phyloP scores from a whole-genome alignment of 35 echinoderm and acorn worm genomes.

The Apostichopus parvimensis region DNA sequence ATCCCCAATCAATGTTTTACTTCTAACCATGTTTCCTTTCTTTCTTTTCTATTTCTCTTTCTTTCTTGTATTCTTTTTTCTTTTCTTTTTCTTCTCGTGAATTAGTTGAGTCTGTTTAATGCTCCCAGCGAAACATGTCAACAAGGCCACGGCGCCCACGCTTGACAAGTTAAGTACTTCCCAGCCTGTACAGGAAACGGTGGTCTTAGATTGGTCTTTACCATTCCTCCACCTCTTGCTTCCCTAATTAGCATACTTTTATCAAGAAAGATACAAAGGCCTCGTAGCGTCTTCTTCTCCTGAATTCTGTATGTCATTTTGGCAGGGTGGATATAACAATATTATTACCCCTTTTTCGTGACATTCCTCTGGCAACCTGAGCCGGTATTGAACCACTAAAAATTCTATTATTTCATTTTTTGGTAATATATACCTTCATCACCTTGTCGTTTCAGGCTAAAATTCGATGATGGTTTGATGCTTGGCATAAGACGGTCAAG shows the following conservation, averaged over 20 bases:
- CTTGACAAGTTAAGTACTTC: slow-evolving; percentile 4
- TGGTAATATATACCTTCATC: not conserved
- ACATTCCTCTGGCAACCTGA: not conserved
- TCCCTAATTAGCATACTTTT: not conserved
- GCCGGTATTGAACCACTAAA: not conserved
- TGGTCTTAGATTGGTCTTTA: not conserved
- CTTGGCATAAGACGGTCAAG: slow-evolving; percentile 16
- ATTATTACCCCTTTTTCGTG: not conserved
- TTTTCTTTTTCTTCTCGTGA: too few species aligned
- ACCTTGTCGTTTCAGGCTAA: not conserved
- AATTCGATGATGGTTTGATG: not conserved
- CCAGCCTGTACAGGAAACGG: not conserved
- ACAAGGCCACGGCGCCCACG: not conserved
- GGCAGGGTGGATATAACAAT: not conserved
- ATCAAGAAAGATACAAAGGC: not conserved
- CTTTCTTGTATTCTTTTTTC: too few species aligned
- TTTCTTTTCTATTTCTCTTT: too few species aligned
- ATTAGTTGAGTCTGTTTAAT: not conserved
- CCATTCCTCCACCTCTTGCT: not conserved
- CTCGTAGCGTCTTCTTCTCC: not conserved
- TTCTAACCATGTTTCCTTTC: too few species aligned
- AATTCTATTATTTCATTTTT: not conserved
- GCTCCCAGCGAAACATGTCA: not conserved
- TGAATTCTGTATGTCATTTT: not conserved
- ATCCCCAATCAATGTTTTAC: too few species aligned